Percentiles rank a stretch among this genome's conserved stretches.
phyloP scores from a whole-genome alignment of 2,888 invertebrate genomes.

The Aphidoletes aphidimyza region DNA sequence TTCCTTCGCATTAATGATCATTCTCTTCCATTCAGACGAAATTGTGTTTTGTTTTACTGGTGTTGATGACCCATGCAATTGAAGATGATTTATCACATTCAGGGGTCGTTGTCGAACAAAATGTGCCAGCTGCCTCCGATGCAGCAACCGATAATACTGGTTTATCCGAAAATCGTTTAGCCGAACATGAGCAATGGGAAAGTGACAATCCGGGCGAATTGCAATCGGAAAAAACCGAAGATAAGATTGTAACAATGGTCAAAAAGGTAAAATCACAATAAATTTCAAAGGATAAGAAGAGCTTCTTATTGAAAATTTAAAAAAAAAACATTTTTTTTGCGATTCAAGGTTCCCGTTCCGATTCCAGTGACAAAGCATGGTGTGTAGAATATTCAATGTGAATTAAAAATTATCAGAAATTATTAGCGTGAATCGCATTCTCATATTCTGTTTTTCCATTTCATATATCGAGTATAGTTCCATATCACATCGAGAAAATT shows the following conservation, averaged over 20 bases:
- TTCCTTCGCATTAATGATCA: not conserved
- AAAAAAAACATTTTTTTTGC: not conserved
- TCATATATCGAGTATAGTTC: constrained; percentile 61
- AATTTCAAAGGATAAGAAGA: not conserved
- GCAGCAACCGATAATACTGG: too few species aligned
- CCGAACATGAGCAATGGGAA: not conserved
- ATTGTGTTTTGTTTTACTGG: not conserved
- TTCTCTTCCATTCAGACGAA: constrained; percentile 8
- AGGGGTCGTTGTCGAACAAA: not conserved
- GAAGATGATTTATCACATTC: not conserved
- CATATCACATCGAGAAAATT: constrained; percentile 77
- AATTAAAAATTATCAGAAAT: not conserved
- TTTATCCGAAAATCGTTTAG: not conserved
- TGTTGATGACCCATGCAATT: constrained; percentile 24
- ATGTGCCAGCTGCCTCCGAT: not conserved
- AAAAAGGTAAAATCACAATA: not conserved
- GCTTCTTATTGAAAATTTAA: too few species aligned
- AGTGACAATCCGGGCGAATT: not conserved
- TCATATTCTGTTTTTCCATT: not conserved
- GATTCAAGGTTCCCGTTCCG: not conserved
- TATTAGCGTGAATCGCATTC: too few species aligned
- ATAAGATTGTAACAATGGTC: not conserved
- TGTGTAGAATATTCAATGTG: not conserved
- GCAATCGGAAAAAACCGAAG: not conserved
- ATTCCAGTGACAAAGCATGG: constrained; percentile 17